phyloP scores from a whole-genome alignment of 1,140 invertebrate species.

The Eumaeus atala region DNA sequence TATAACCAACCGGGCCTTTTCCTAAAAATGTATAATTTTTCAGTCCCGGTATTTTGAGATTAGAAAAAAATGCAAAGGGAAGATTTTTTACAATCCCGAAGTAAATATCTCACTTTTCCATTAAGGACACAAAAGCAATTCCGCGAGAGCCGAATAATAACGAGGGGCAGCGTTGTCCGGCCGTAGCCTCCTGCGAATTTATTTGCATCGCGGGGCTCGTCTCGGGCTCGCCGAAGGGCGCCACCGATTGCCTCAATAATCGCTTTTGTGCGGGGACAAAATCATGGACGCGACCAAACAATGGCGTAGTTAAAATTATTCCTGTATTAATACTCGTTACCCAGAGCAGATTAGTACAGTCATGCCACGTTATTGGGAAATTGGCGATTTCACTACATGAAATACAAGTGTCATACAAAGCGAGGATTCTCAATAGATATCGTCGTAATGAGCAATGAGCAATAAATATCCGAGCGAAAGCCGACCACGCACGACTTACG shows the following conservation, averaged over 20 bases:
- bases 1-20: neutral
- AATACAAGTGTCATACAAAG: no score
- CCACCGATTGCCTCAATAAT: constrained; percentile 66
- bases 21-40: constrained; percentile 30
- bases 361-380: no score
- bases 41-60: constrained; percentile 34
- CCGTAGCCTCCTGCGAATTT: constrained; percentile 58
- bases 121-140: constrained; percentile 72
- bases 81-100: constrained; percentile 55
- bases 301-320: constrained; percentile 3
- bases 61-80: constrained; percentile 55
- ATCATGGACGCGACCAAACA: neutral
- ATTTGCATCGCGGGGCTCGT: constrained; percentile 67
- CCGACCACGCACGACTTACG: neutral
- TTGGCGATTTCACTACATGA: no score
- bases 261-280: constrained; percentile 47
- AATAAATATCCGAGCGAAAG: constrained; percentile 2
- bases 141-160: constrained; percentile 71
- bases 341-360: no score
- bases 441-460: neutral
- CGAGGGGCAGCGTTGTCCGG: constrained; percentile 66
- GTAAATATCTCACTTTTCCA: constrained; percentile 73
- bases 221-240: constrained; percentile 47
- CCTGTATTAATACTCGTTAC: neutral
- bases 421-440: no score